Base-by-base conservation (phyloP, 35 echinoderm and acorn worm species). In the Lytechinus variegatus region DNA sequence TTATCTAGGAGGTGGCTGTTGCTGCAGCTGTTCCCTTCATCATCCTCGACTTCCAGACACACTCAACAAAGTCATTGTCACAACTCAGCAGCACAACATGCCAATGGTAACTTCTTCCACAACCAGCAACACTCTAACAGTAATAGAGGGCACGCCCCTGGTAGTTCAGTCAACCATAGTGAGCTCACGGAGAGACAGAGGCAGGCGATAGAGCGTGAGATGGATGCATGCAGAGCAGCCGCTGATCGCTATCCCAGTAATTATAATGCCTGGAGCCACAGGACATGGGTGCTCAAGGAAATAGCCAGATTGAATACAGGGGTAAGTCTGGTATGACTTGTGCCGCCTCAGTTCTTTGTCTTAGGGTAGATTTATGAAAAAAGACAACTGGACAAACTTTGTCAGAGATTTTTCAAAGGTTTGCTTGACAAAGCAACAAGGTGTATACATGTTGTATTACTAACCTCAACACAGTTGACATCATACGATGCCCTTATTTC, bases 201-300 rank as follows among this genome's bases (percentile, higher is more conserved):
- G 53, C 92, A 93, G 57, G 60, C 56, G 9, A 86, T 97, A 24
- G 28, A 56, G 9, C 66, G 61, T 52, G 97, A 97, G 66, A 91
- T 97, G 96, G 93, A 94, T 14, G 95, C 94, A 6, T 97, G 97
- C 56, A 93, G 87, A 6, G 29, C 60, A 72, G 95, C 95, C 86
- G 97, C 97, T 3, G 91, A 96, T 56, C 54, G 94, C 52, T 99
- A 99, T 94, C 96, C 95, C 24, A 99, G 96, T 89, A 99, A 99
- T 86, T 99, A 99, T 92, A 97, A 97, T 96, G 98, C 98, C 10
- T 99, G 98, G 98, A 97, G 96, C 93, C 98, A 99, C 54, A 95
- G 97, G 72, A 97, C 98, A 96, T 99, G 98, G 98, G 96, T 96
- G 24, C 56, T 99, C 1, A 91, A 98, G 95, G 27, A 94, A 55